Evolutionary conservation across 2,797 vertebrate genomes (phyloP), one percentile per base, ranked within the genome.

Genomic region (Cossypha niveicapilla): DNA sequence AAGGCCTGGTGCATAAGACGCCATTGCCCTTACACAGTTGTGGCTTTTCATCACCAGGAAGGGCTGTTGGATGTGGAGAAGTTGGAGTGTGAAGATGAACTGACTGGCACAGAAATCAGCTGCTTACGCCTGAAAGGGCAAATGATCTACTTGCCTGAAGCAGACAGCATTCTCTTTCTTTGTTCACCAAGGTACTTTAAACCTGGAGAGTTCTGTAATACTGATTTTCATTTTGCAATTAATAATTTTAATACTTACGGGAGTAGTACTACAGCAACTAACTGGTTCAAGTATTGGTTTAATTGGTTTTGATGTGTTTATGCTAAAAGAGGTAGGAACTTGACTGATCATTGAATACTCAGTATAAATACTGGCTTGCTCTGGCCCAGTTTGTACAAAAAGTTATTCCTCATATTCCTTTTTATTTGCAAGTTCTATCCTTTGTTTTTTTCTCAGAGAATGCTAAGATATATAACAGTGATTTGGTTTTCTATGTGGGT

Each of bases 71-170:
- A 99, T 94, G 99, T 99, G 95, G 99, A 99, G 97, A 99, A 98
- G 67, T 96, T 99, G 39, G 99, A 99, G 97, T 99, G 98, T 73
- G 99, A 99, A 97, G 99, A 99, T 82, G 99, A 99, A 89, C 97
- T 99, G 94, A 99, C 99, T 32, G 99, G 99, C 86, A 98, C 99
- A 76, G 99, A 99, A 98, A 99, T 99, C 96, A 99, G 99, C 98
- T 99, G 99, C 97, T 98, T 99, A 77, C 98, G 99, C 82, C 97
- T 99, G 93, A 99, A 99, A 97, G 99, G 99, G 66, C 99, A 99
- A 96, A 99, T 99, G 99, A 99, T 99, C 97, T 99, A 99, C 95
- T 98, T 99, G 96, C 99, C 99, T 24, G 99, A 99, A 98, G 99
- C 99, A 27, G 99, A 99, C 92, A 99, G 99, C 97, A 99, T 99